These are phyloP conservation scores for Lathamus discolor DNA, from an alignment of 2,113 vertebrate species.

Conservation along the genomic window DNA sequence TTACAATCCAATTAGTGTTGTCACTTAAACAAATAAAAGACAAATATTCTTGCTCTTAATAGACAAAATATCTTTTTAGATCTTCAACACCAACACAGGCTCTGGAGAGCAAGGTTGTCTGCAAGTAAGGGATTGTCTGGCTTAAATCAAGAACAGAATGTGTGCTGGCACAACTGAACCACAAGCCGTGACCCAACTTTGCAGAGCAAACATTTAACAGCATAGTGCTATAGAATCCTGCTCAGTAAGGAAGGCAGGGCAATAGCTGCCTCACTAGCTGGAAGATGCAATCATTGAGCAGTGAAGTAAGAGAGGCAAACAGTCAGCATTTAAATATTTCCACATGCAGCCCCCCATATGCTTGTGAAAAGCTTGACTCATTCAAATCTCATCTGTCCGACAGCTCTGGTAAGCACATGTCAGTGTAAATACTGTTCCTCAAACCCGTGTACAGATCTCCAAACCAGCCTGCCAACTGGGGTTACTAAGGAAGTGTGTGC, in stretches of 20 bases:
- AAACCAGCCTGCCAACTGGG: not conserved
- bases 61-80: not conserved
- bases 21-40: constrained; percentile 10
- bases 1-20: constrained; percentile 15
- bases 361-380: not conserved
- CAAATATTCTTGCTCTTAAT: not conserved
- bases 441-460: not conserved
- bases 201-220: not conserved
- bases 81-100: not conserved
- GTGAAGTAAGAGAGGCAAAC: not conserved
- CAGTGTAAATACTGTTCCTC: not conserved
- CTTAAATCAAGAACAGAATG: not conserved
- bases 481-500: not conserved
- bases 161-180: not conserved
- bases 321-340: not conserved
- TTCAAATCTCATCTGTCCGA: not conserved
- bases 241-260: not conserved
- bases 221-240: not conserved
- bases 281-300: not conserved
- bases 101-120: not conserved
- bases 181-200: not conserved
- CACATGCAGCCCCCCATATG: not conserved
- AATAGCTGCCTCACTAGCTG: not conserved
- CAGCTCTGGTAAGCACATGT: not conserved
- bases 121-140: not conserved